Base-by-base conservation (phyloP, 2,797 vertebrate species). In the Channallabes apus region DNA sequence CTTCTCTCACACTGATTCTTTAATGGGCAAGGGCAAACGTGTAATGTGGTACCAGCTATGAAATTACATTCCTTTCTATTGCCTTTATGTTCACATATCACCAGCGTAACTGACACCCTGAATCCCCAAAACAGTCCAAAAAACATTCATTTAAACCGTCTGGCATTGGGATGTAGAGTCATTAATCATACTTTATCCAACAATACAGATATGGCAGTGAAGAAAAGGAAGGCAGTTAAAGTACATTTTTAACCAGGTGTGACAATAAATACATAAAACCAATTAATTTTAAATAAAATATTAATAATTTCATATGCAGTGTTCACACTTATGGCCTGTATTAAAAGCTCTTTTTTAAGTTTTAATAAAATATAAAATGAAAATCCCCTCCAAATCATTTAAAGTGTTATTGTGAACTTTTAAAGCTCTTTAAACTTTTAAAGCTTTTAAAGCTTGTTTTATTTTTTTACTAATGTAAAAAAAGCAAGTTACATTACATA, bases 21-120 rank as follows among this genome's bases (percentile, higher is more conserved):
- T 69, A 27, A 78, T 24, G 22, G 22, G 35, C 72, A 69, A 82
- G 80, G 64, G 80, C 54, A 82, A 69, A 68, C 15, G 72, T 68
- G 71, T 77, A 82, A 80, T 82, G 80, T 78, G 35, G 64, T 61
- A 78, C 72, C 61, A 75, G 35, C 35, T 62, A 80, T 78, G 54
- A 78, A 86, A 82, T 82, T 46, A 82, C 54, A 82, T 73, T 58
- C 56, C 61, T 76, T 71, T 80, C 35, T 27, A 80, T 77, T n/a
- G 24, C 69, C 3, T 46, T 51, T 46, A 29, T 41, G 78, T 85
- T 81, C 59, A 67, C 65, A 82, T 85, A 82, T 76, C 32, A 82
- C 46, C 61, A 0, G 46, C 0, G 20, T 69, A 77, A 61, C 32
- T 12, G 17, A 86, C 62, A 86, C 73, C 17, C 9, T 69, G n/a